Base-by-base conservation (phyloP, 92 coral and sea anemone species). In the Epizoanthus rinbou region DNA sequence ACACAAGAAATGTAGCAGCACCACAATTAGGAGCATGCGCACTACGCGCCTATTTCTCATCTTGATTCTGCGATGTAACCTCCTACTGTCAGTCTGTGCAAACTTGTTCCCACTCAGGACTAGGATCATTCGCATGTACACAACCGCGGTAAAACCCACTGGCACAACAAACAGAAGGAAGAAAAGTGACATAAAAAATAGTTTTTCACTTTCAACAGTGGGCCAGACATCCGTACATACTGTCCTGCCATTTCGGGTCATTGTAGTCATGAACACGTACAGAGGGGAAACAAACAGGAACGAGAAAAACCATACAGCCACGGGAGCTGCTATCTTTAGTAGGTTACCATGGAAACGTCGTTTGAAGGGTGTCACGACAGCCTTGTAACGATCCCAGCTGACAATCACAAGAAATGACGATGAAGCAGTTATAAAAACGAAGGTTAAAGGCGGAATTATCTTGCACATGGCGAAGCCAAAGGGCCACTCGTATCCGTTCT, bases 161-260 rank as follows among this genome's bases (percentile, higher is more conserved):
- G 90, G 90, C 57, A 87, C 82, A 64, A 86, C 90, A 69, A 82
- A 87, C 59, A 82, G 90, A 39, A 87, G 78, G 70, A 87, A 64
- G 43, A 87, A 83, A 24, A 87, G 60, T 2, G 79, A 69, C 65
- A 63, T 73, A 43, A 87, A 87, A 64, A 39, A 87, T 21, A 83
- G 69, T 39, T 87, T 87, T 45, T 87, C 90, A 33, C 57, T 23
- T 14, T 9, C 53, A 67, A 43, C 66, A 6, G 90, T 74, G 13
- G 90, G 90, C 90, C 90, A 87, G 17, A 39, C 63, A 69, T 87
- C 90, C 13, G 87, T 83, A 57, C 87, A 87, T 19, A 87, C 90
- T 28, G 54, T 74, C 33, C 84, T 87, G 21, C 83, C 71, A 17
- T 35, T 37, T 56, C 70, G 71, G n/a, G 3, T 33, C 28, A 16